Percentiles rank a stretch among this genome's conserved stretches.
Evolutionary conservation across 2,888 invertebrate genomes (phyloP).

Genomic region (Sphaerophoria rueppellii): DNA sequence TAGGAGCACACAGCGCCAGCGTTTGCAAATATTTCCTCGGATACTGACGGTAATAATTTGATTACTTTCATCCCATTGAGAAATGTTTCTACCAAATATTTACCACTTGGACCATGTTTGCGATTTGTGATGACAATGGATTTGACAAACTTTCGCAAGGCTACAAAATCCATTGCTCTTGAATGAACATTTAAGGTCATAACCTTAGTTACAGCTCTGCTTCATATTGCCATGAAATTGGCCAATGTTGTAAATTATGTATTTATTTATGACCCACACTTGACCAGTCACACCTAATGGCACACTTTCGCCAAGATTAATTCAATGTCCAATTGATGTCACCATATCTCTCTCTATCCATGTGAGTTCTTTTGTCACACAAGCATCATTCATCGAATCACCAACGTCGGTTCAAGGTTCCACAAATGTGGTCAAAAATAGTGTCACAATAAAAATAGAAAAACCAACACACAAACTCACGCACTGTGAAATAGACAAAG

Average conservation of each 20-base stretch:
- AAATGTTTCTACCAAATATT: too few species aligned
- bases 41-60: too few species aligned
- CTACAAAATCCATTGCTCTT: too few species aligned
- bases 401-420: neutral
- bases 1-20: too few species aligned
- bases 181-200: too few species aligned
- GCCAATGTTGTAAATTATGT: neutral
- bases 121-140: too few species aligned
- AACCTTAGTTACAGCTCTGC: too few species aligned
- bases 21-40: too few species aligned
- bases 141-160: too few species aligned
- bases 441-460: neutral
- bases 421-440: neutral
- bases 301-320: conserved; percentile 5
- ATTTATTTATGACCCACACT: conserved; percentile 7
- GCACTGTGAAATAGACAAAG: conserved; percentile 2
- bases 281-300: conserved; percentile 18
- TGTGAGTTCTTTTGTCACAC: neutral
- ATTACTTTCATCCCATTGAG: too few species aligned
- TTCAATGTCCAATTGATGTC: conserved; percentile 26
- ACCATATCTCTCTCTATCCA: neutral
- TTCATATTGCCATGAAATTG: neutral
- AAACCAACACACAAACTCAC: conserved; percentile 5
- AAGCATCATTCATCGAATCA: neutral
- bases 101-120: too few species aligned